phyloP scores from a whole-genome alignment of 2,113 vertebrate genomes.

The Dipodomys stephensi region DNA sequence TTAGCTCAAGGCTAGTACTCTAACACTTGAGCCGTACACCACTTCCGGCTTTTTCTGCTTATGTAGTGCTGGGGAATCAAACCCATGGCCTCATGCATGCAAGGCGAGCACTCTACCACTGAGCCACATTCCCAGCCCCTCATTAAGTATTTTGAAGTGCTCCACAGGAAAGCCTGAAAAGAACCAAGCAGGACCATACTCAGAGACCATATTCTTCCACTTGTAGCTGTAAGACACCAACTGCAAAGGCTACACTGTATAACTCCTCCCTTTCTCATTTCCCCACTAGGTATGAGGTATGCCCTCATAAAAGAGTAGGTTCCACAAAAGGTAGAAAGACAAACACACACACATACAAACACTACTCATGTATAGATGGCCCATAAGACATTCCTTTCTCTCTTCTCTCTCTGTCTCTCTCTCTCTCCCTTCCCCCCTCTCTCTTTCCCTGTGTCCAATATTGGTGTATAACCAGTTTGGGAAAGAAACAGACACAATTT shows the following conservation, averaged over 20 bases:
- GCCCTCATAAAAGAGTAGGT: conserved; percentile 53
- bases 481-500: background rate
- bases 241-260: conserved; percentile 51
- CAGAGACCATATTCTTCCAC: background rate
- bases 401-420: too few relatives aligned
- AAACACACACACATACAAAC: background rate
- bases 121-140: too few relatives aligned
- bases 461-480: background rate
- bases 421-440: background rate
- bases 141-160: background rate
- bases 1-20: too few relatives aligned
- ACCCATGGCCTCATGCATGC: too few relatives aligned
- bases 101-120: too few relatives aligned
- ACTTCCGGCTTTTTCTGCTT: too few relatives aligned
- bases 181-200: conserved; percentile 1
- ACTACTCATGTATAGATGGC: background rate
- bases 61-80: too few relatives aligned
- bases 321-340: conserved; percentile 43
- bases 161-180: conserved; percentile 47
- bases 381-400: background rate
- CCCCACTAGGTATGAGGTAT: conserved; percentile 17
- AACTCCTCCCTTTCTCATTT: conserved; percentile 26
- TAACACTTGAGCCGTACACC: too few relatives aligned
- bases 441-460: background rate
- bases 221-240: conserved; percentile 47